phyloP scores from a whole-genome alignment of 2,113 vertebrate species.

The Phalacrocorax aristotelis region DNA sequence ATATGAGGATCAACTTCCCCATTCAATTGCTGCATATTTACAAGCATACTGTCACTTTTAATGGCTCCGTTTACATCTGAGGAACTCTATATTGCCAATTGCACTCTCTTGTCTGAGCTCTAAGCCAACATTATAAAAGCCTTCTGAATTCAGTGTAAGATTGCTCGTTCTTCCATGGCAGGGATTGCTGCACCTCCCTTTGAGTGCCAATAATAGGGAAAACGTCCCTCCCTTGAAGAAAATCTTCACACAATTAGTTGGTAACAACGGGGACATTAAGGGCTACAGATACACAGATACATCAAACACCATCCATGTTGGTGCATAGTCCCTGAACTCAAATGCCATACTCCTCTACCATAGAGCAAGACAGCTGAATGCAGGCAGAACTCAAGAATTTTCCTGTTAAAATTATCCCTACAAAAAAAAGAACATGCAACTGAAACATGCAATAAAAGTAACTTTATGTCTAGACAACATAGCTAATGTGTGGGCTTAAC shows the following conservation, averaged over 20 bases:
- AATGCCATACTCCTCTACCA: neutral
- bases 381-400: neutral
- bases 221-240: neutral
- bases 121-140: neutral
- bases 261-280: neutral
- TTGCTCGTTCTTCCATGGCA: accelerated
- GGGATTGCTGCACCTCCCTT: neutral
- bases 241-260: neutral
- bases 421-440: neutral
- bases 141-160: neutral
- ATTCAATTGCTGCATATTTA: neutral
- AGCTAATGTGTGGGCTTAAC: neutral
- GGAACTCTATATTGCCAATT: neutral
- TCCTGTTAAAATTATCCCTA: neutral
- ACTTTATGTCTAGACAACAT: neutral
- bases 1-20: neutral
- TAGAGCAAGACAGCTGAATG: neutral
- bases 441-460: neutral
- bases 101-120: neutral
- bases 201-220: neutral
- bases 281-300: neutral
- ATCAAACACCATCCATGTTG: neutral
- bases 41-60: neutral
- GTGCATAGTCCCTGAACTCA: neutral
- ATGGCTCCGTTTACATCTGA: neutral